Evolutionary conservation across 2,888 invertebrate genomes (phyloP).

Genomic region (Stenchaetothrips biformis): DNA sequence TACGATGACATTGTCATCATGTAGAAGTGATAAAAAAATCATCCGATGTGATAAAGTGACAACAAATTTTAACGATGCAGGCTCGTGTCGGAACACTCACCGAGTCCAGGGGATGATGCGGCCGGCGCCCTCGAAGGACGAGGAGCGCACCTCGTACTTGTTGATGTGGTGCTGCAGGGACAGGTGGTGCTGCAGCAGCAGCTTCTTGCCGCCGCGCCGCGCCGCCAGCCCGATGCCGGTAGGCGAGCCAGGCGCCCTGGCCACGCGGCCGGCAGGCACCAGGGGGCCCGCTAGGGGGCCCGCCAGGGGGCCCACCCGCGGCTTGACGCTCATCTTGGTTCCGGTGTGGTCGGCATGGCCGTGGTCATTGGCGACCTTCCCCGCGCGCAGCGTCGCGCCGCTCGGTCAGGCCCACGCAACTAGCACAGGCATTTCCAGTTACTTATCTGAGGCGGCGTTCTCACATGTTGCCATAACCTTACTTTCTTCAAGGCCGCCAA

Average conservation of each 20-base stretch:
- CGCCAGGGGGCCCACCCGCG: not conserved
- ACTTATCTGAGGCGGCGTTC: too few species aligned
- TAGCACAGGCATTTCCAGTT: too few species aligned
- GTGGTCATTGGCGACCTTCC: too few species aligned
- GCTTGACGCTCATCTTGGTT: not conserved
- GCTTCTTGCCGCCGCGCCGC: conserved; percentile 29
- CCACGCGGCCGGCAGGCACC: conserved; percentile 27
- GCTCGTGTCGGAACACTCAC: conserved; percentile 30
- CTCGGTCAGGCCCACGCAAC: too few species aligned
- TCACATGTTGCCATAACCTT: too few species aligned
- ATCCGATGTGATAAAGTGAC: too few species aligned
- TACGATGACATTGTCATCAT: too few species aligned
- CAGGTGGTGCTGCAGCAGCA: conserved; percentile 32
- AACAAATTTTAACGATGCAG: too few species aligned
- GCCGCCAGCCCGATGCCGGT: conserved; percentile 21
- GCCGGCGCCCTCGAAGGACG: conserved; percentile 47
- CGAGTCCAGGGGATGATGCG: conserved; percentile 47
- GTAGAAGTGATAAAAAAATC: too few species aligned
- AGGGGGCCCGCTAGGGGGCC: not conserved
- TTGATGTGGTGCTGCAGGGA: conserved; percentile 43
- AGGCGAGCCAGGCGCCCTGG: conserved; percentile 27
- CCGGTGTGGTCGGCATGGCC: too few species aligned
- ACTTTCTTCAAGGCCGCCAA: too few species aligned
- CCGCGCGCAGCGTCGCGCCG: too few species aligned
- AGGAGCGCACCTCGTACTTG: conserved; percentile 48